These are phyloP conservation scores for Ibidorhyncha struthersii DNA, from an alignment of 2,113 vertebrate species.

Conservation along the genomic window DNA sequence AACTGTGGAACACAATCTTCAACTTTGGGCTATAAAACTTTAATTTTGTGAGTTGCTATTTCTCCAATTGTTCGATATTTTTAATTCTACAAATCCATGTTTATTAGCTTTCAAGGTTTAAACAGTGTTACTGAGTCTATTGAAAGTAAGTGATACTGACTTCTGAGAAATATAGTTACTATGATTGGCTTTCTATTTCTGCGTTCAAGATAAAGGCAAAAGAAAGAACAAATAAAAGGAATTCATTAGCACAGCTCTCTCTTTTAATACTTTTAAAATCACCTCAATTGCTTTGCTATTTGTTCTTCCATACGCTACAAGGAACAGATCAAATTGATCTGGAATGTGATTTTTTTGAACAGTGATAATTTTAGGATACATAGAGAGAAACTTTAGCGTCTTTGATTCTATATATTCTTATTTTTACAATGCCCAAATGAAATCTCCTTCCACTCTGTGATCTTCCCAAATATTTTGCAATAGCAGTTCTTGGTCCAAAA, in stretches of 20 bases:
- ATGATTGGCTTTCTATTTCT: conserved; percentile 76
- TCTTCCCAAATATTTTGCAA: not conserved
- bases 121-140: conserved; percentile 77
- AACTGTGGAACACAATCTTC: conserved; percentile 73
- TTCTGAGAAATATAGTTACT: conserved; percentile 70
- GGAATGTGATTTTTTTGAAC: not conserved
- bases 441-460: not conserved
- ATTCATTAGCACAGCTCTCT: conserved; percentile 66
- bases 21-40: conserved; percentile 80
- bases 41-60: conserved; percentile 78
- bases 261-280: conserved; percentile 62
- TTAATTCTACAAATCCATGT: conserved; percentile 84
- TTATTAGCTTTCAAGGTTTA: conserved; percentile 83
- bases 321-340: not conserved
- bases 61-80: conserved; percentile 79
- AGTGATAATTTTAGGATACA: not conserved
- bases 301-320: not conserved
- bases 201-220: conserved; percentile 69
- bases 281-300: not conserved
- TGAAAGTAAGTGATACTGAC: conserved; percentile 78
- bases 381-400: not conserved
- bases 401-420: not conserved
- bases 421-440: not conserved
- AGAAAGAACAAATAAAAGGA: conserved; percentile 73
- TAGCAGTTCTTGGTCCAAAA: not conserved